Evolutionary conservation across 2,797 vertebrate species (phyloP).

Genomic region (Uromys caudimaculatus): DNA sequence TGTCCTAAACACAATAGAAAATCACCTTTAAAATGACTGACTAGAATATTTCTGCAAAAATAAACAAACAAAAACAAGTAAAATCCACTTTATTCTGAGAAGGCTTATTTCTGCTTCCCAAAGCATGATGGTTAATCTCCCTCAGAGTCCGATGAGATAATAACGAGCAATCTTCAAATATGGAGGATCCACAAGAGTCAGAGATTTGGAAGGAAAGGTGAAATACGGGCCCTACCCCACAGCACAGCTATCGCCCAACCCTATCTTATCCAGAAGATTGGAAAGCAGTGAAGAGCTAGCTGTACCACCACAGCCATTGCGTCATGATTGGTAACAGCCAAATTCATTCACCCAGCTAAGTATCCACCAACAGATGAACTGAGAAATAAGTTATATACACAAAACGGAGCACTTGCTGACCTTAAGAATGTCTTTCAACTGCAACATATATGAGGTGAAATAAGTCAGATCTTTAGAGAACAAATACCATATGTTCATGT

Average conservation of each 20-base stretch:
- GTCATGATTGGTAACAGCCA: not conserved
- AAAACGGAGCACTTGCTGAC: not conserved
- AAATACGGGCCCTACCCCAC: not conserved
- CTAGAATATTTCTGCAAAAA: not conserved
- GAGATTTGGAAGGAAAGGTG: not conserved
- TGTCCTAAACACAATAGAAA: constrained; percentile 62
- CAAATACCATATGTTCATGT: not conserved
- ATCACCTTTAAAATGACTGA: constrained; percentile 29
- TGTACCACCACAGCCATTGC: not conserved
- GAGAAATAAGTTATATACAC: not conserved
- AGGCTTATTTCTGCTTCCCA: constrained; percentile 29
- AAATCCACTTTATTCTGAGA: not conserved
- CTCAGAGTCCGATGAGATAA: constrained; percentile 50
- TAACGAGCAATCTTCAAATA: constrained; percentile 19
- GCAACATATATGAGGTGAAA: not conserved
- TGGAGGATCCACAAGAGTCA: not conserved
- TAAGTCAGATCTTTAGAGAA: not conserved
- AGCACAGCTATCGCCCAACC: not conserved
- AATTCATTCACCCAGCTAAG: not conserved
- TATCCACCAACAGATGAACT: not conserved
- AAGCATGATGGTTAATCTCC: not conserved
- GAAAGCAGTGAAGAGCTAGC: not conserved
- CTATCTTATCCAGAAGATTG: not conserved
- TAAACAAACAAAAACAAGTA: not conserved
- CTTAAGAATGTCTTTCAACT: not conserved